These are phyloP conservation scores for Scortum barcoo DNA, from an alignment of 2,113 vertebrate genomes.

Conservation along the genomic window DNA sequence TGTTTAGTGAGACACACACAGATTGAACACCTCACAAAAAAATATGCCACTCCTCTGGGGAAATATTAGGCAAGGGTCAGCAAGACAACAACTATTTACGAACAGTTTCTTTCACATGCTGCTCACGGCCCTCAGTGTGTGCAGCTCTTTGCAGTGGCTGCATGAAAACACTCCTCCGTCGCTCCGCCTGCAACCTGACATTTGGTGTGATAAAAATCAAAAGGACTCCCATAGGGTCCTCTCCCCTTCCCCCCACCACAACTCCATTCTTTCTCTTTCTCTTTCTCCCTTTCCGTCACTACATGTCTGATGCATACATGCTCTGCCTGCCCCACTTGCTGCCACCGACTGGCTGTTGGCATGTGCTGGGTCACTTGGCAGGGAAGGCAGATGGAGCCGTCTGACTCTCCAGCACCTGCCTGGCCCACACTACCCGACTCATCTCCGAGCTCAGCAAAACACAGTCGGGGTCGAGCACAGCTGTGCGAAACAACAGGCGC, in stretches of 20 bases:
- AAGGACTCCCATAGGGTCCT: constrained; percentile 35
- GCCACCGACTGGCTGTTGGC: constrained; percentile 52
- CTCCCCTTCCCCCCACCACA: constrained; percentile 7
- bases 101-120: constrained; percentile 31
- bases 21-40: constrained; percentile 55
- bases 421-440: constrained; percentile 64
- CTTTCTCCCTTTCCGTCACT: not conserved
- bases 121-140: constrained; percentile 7
- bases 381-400: constrained; percentile 52
- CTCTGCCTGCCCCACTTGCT: constrained; percentile 35
- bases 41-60: constrained; percentile 42
- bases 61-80: constrained; percentile 55
- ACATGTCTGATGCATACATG: constrained; percentile 21
- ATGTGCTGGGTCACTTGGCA: constrained; percentile 65
- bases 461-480: constrained; percentile 58
- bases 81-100: constrained; percentile 57
- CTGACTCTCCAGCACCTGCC: constrained; percentile 70
- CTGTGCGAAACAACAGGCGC: constrained; percentile 68
- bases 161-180: not conserved
- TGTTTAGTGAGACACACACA: constrained; percentile 41
- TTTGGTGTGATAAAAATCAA: constrained; percentile 31
- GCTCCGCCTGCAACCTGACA: constrained; percentile 17
- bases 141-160: constrained; percentile 25
- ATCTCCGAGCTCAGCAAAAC: constrained; percentile 64
- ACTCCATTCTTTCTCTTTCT: too few species aligned